phyloP scores from a whole-genome alignment of 2,888 invertebrate species.

The Micropterix aruncella region DNA sequence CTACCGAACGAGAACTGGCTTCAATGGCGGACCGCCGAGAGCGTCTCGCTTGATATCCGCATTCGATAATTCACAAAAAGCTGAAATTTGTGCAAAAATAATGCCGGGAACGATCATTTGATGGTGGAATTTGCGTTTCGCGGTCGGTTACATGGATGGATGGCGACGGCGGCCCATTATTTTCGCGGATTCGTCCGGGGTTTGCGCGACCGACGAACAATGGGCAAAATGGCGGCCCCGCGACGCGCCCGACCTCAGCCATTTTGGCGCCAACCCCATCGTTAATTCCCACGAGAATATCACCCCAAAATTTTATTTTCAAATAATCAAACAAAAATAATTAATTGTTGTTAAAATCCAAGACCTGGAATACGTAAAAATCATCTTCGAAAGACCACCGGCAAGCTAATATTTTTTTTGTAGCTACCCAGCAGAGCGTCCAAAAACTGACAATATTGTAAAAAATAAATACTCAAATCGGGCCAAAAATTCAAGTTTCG shows the following conservation, averaged over 20 bases:
- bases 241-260: background rate
- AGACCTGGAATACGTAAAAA: too few relatives aligned
- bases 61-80: constrained; percentile 21
- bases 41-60: constrained; percentile 30
- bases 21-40: constrained; percentile 36
- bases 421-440: too few relatives aligned
- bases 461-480: too few relatives aligned
- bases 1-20: constrained; percentile 34
- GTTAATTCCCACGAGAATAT: too few relatives aligned
- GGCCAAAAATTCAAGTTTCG: too few relatives aligned
- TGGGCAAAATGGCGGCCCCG: constrained; percentile 12
- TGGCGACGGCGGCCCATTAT: constrained; percentile 17
- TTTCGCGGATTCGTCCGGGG: constrained; percentile 9
- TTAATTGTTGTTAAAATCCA: too few relatives aligned
- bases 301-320: too few relatives aligned
- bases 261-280: background rate
- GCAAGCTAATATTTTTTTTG: too few relatives aligned
- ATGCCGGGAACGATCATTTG: constrained; percentile 25
- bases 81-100: constrained; percentile 31
- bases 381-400: too few relatives aligned
- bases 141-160: constrained; percentile 26
- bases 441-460: too few relatives aligned
- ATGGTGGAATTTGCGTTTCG: constrained; percentile 23
- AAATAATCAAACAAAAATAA: too few relatives aligned
- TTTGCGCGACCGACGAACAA: constrained; percentile 9